These are phyloP conservation scores for Artemia sinica DNA, from an alignment of 2,888 invertebrate species.

Conservation along the genomic window DNA sequence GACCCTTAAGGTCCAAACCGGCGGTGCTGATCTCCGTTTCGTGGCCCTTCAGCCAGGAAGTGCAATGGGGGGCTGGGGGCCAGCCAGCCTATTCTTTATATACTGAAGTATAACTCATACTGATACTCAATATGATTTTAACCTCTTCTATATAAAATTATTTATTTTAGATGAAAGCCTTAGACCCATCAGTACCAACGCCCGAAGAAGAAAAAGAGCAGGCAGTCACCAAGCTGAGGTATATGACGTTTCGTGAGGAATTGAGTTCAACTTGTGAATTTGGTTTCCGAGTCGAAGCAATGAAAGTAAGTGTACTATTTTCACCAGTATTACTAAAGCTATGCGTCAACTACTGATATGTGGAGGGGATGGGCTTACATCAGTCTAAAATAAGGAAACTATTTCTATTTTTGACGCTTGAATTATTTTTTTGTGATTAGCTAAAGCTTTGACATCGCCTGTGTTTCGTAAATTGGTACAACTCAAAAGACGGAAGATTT, in stretches of 20 bases:
- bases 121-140: too few relatives aligned
- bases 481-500: background rate
- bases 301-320: conserved; percentile 42
- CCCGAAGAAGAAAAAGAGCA: conserved; percentile 56
- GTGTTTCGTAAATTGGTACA: conserved; percentile 4
- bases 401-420: background rate
- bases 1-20: too few relatives aligned
- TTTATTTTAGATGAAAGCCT: conserved; percentile 52
- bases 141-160: conserved; percentile 13
- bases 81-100: too few relatives aligned
- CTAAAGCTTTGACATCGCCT: conserved; percentile 2
- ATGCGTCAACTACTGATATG: too few relatives aligned
- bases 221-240: conserved; percentile 84
- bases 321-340: too few relatives aligned
- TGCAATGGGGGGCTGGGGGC: too few relatives aligned
- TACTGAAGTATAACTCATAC: too few relatives aligned
- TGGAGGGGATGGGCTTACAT: too few relatives aligned
- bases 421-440: background rate
- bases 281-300: conserved; percentile 89
- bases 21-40: too few relatives aligned
- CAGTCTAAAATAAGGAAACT: too few relatives aligned
- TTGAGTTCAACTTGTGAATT: conserved; percentile 79
- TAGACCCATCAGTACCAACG: conserved; percentile 73
- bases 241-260: conserved; percentile 88
- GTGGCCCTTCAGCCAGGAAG: too few relatives aligned